These are phyloP conservation scores for Glareola pratincola DNA, from an alignment of 2,113 vertebrate genomes.

Conservation along the genomic window DNA sequence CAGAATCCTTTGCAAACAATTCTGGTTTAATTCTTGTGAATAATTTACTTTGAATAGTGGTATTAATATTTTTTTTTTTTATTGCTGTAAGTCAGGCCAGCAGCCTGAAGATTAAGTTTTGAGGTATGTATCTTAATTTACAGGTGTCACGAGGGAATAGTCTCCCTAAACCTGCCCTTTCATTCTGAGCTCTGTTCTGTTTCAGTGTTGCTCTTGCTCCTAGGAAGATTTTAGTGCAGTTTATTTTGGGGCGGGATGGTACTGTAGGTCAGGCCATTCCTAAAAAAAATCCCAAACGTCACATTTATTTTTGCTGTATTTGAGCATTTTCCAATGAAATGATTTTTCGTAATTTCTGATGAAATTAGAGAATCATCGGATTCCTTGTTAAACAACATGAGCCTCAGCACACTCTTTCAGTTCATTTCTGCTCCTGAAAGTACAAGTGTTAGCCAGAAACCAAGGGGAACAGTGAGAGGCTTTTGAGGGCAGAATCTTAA, in stretches of 20 bases:
- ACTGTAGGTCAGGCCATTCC: background rate
- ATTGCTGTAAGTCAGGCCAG: background rate
- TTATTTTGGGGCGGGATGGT: background rate
- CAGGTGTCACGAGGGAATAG: background rate
- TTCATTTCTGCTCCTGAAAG: background rate
- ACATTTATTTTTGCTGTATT: background rate
- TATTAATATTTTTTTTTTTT: background rate
- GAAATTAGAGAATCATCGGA: background rate
- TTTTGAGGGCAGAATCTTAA: background rate
- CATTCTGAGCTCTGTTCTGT: background rate
- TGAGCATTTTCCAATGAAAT: background rate
- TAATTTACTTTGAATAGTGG: background rate
- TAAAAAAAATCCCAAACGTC: background rate
- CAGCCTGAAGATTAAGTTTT: background rate
- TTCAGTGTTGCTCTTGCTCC: background rate
- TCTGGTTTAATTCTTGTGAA: background rate
- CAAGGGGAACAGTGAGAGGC: background rate
- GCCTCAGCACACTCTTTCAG: background rate
- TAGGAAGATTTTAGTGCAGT: background rate
- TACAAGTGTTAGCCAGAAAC: background rate
- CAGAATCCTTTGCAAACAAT: background rate
- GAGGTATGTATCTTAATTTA: background rate
- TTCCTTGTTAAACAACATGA: background rate
- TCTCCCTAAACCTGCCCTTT: background rate
- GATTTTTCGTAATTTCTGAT: background rate